Conservation (phyloP, 2,888 invertebrate species). For the Miltochrista miniata region DNA sequence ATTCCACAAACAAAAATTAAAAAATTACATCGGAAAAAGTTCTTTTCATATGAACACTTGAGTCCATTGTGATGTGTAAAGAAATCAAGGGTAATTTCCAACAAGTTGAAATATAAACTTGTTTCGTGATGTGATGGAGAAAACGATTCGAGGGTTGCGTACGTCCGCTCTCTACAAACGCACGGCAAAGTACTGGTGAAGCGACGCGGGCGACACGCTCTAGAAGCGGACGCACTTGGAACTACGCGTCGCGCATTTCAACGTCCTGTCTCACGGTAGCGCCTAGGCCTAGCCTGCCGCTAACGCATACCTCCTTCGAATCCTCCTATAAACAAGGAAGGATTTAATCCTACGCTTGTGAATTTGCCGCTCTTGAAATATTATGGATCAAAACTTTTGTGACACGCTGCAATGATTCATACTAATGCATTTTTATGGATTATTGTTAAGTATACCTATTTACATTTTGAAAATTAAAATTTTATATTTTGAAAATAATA, state of each 20-base stretch:
- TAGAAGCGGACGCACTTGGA: slow-evolving; percentile 51
- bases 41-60: slow-evolving; percentile 46
- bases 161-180: slow-evolving; percentile 64
- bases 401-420: too few species aligned
- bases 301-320: too few species aligned
- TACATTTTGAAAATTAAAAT: too few species aligned
- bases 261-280: slow-evolving; percentile 6
- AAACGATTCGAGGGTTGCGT: slow-evolving; percentile 41
- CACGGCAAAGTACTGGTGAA: slow-evolving; percentile 61
- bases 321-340: too few species aligned
- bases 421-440: too few species aligned
- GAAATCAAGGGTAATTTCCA: slow-evolving; percentile 36
- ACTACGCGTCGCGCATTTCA: slow-evolving; percentile 47
- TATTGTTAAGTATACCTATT: too few species aligned
- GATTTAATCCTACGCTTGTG: too few species aligned
- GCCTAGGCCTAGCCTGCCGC: too few species aligned
- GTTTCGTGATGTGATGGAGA: slow-evolving; percentile 63
- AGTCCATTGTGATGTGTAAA: slow-evolving; percentile 60
- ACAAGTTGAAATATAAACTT: slow-evolving; percentile 60
- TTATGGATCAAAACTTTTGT: too few species aligned
- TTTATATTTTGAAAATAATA: too few species aligned
- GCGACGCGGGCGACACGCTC: slow-evolving; percentile 65
- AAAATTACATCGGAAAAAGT: slow-evolving; percentile 50
- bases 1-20: slow-evolving; percentile 64
- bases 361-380: too few species aligned